Base-by-base conservation (phyloP, 2,797 vertebrate species). In the Epinephelus awoara region DNA sequence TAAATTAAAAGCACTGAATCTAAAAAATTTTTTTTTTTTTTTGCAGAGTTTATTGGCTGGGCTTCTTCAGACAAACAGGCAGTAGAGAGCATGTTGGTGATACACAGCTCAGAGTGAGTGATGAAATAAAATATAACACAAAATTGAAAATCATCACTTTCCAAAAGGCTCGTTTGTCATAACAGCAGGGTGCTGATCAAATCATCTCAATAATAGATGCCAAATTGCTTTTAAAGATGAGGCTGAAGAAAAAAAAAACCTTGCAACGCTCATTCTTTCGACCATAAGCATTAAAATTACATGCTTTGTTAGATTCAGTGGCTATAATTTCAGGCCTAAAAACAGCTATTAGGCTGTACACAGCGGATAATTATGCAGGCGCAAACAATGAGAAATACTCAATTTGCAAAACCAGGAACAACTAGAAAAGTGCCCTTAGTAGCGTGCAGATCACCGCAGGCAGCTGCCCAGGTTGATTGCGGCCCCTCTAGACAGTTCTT, bases 111-210 rank as follows among this genome's bases (percentile, higher is more conserved):
- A 67, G 62, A 77, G n/a, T 72, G 21, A 80, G 44, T 17, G 67
- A 76, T 72, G 15, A 52, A 76, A 68, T 46, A 1, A 85, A 82
- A 77, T 71, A 67, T 59, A 67, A 77, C 19, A 59, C 25, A 67
- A 75, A 80, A 77, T 54, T 70, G 29, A 19, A 79, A 75, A 85
- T 75, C 29, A 75, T 80, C 65, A 56, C 64, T 71, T 85, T 83
- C 40, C 15, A 57, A 77, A 21, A 72, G 56, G 54, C 57, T 84
- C 19, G 54, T 86, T 85, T 84, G 71, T 88, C 68, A 77, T 40
- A 85, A 77, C 77, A 76, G 65, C 40, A 51, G 84, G 85, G 69
- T 63, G 72, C 65, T 79, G 65, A 84, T 85, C 54, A 79, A 80
- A 75, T 82, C 55, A 51, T 68, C 15, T 71, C 34, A 77, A 76